Evolutionary conservation across 2,888 invertebrate genomes (phyloP), one percentile per base, ranked within the genome.

Genomic region (Tenthredo livida): DNA sequence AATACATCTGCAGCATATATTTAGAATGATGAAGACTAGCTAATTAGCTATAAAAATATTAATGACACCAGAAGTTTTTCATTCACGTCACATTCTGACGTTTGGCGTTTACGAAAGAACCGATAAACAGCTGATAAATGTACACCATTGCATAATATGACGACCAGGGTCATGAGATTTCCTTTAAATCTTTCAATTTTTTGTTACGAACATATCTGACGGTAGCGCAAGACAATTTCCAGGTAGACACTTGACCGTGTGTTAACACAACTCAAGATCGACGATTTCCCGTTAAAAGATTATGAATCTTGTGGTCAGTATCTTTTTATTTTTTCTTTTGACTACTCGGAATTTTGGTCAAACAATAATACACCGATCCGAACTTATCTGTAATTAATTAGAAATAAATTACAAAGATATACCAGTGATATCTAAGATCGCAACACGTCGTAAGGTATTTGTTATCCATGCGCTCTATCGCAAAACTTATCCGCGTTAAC

Each of bases 11-110:
- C n/a, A 15, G 17, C 29, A 54, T 50, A 77, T 54, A 54, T 50
- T 21, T 77, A 50, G 77, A 47, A 50, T 33, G 50, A 77, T 29
- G 50, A 29, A 77, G n/a, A 50, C 25, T 10, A 77, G 17, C 21
- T 54, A 12, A 77, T 50, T 33, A 29, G 33, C 77, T 29, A 77
- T 50, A 77, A 50, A 77, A 29, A 50, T n/a, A 77, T 77, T 77
- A 29, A 77, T 54, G 47, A 1, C 29, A 12, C 50, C n/a, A 47
- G 29, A 29, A 50, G 50, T 54, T 12, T 77, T 77, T 6, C 17
- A 77, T 77, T 77, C 15, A 33, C 54, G 77, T 77, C 77, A 77
- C 33, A 77, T 77, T 54, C 12, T 50, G 50, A 77, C 77, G 29
- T 50, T 54, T 77, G 10, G 43, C 47, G 75, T 75, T 47, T 75